Base-by-base conservation (phyloP, 1,140 invertebrate genomes). In the Lanistes nyassanus region DNA sequence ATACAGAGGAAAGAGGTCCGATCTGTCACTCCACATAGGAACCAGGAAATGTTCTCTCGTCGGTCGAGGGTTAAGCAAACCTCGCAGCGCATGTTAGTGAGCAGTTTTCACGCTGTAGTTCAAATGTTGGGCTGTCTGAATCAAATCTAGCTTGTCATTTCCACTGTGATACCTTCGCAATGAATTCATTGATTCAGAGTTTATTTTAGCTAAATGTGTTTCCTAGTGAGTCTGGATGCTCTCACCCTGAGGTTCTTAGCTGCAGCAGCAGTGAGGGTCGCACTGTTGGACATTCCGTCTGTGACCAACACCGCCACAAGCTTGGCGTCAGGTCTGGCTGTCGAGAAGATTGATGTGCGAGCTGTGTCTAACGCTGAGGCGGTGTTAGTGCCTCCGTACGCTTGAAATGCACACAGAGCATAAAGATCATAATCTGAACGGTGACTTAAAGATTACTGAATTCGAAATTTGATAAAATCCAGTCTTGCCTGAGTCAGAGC, bases 291-390 rank as follows among this genome's bases (percentile, higher is more conserved):
- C 47, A 9, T 9, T 21, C 67, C 67, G 34, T 69, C 67, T 16
- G 67, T 69, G 42, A 69, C 29, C 21, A 69, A 42, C 1, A 69
- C 51, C 0, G 67, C 67, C 67, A 69, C 67, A 21, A 34, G 47
- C 21, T 55, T 69, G 16, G 34, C 39, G 3, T 55, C 23, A 26
- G 26, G 7, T 31, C 67, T 51, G 1, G 67, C 67, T 9, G 7
- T 29, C n/a, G 47, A 26, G 29, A 53, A 53, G 23, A 69, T 19
- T 1, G 34, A 34, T 1, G 42, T 26, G 19, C 21, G n/a, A 19
- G 42, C 67, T 31, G 13, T 13, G 67, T 69, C 26, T 21, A 69
- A 21, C 1, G 42, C 67, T 9, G 0, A 0, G 5, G 9, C 21
- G 16, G 67, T 69, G 42, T 69, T 34, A 11, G 67, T 69, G 16